Evolutionary conservation across 64 coral and sea anemone genomes (phyloP), one percentile per base, ranked within the genome.

Genomic region (Actinia equina): DNA sequence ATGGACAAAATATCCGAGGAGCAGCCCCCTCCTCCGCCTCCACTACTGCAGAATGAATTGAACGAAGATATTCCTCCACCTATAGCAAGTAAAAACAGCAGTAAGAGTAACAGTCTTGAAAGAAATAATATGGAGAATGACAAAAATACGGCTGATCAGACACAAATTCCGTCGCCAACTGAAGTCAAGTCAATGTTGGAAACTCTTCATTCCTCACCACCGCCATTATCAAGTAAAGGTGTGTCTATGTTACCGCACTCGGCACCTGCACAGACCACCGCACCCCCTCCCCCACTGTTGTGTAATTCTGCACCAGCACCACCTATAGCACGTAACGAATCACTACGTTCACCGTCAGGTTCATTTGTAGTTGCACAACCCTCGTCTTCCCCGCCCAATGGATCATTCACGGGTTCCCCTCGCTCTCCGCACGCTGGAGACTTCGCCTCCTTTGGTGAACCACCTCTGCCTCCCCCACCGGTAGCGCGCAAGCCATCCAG

Each of bases 1-100:
- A 26, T 92, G 26, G 59, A 87, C 4, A 59, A 92, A 62, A 61
- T 82, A 87, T 11, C 37, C 5, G 90, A 92, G 13, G 90, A 87
- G 10, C 27, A 22, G 83, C 94, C n/a, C 87, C 88, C 64, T 89
- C 94, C 77, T 86, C 86, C 89, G 6, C 85, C 93, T 3, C 85
- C 93, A 19, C 93, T 86, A 46, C 86, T 78, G 2, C 55, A 81
- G 54, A 20, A 13, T 27, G 58, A 59, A 18, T 18, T 43, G 17
- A n/a, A 60, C 17, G 52, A 63, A 42, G 43, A 44, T 20, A 49
- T 41, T 59, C 44, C 79, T 82, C 57, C 87, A 16, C 37, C 59
- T 58, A 23, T 53, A 3, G 23, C 83, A 41, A 61, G 42, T 3
- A 84, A 74, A 11, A 74, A 13, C 69, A 74, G 69, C 69, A 74